Conservation (phyloP, 2,888 invertebrate genomes). For the Cantharis lateralis region DNA sequence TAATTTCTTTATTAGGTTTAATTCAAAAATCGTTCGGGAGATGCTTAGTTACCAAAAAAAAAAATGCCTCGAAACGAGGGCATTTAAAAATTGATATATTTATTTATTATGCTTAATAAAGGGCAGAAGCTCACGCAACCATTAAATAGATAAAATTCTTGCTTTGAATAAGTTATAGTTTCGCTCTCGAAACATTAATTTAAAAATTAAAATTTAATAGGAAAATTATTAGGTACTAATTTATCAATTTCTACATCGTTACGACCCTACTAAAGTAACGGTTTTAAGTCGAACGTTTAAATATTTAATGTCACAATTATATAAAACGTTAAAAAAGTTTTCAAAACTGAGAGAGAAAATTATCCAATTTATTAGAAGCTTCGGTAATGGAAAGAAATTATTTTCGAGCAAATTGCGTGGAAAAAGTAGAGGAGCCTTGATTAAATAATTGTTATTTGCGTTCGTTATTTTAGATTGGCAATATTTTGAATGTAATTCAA, state of each 20-base stretch:
- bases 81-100: not conserved
- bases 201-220: not conserved
- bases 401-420: not conserved
- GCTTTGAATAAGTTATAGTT: not conserved
- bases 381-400: not conserved
- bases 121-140: not conserved
- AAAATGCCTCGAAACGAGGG: not conserved
- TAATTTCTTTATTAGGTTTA: not conserved
- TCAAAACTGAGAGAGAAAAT: not conserved
- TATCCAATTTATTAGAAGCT: not conserved
- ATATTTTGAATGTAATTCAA: slow-evolving; percentile 13
- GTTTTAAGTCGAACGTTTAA: not conserved
- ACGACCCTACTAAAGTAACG: not conserved
- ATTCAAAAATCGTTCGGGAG: not conserved
- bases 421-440: not conserved
- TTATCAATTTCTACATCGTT: not conserved
- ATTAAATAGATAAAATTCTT: not conserved
- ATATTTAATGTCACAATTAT: not conserved
- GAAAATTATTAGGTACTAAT: not conserved
- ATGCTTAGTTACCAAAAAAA: not conserved
- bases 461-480: not conserved
- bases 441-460: not conserved
- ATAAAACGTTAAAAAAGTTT: not conserved
- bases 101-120: not conserved
- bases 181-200: not conserved